Conservation (phyloP, 2,797 vertebrate species). For the Prionace glauca region DNA sequence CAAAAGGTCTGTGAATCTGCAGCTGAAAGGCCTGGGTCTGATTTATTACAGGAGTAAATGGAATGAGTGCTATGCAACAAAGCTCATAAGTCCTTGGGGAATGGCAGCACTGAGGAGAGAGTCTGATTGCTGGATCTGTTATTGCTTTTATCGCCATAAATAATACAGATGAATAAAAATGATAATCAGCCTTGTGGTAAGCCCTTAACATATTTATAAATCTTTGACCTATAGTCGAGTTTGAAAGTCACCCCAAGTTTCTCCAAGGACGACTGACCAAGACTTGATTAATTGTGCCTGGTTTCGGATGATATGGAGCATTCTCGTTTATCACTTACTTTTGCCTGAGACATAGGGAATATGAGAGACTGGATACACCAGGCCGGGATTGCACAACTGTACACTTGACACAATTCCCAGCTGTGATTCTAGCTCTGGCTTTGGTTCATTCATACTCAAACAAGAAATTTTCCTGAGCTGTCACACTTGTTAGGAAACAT, state of each 20-base stretch:
- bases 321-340: conserved; percentile 30
- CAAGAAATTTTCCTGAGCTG: background rate
- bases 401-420: background rate
- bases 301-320: conserved; percentile 11
- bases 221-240: conserved; percentile 25
- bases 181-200: conserved; percentile 26
- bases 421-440: background rate
- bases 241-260: conserved; percentile 24
- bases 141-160: conserved; percentile 35
- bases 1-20: conserved; percentile 14
- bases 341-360: background rate
- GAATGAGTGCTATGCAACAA: conserved; percentile 34
- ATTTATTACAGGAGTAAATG: conserved; percentile 33
- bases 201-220: conserved; percentile 25
- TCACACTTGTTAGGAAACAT: background rate
- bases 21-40: conserved; percentile 1
- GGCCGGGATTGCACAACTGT: background rate
- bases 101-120: conserved; percentile 15
- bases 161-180: conserved; percentile 36
- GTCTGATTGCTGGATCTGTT: conserved; percentile 34
- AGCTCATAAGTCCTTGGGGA: conserved; percentile 34
- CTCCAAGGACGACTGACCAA: background rate
- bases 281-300: conserved; percentile 1
- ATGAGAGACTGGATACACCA: background rate
- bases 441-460: background rate